Percentiles rank a stretch among this genome's conserved stretches.
Evolutionary conservation across 2,113 vertebrate genomes (phyloP).

Genomic region (Solenodon paradoxus): DNA sequence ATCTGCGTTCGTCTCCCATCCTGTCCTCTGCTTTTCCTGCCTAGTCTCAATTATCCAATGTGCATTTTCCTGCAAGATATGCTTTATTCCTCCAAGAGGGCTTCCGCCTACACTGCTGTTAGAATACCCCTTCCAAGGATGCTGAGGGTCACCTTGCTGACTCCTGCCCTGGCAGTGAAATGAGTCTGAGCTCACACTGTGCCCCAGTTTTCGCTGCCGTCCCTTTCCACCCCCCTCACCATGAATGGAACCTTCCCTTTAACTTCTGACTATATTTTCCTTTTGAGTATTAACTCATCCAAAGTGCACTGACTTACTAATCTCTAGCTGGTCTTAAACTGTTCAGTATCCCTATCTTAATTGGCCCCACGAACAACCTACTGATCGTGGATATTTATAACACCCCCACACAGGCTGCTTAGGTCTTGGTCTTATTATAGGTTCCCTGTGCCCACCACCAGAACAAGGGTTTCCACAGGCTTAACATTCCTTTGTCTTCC

Average conservation of each 20-base stretch:
- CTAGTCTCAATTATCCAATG: neutral
- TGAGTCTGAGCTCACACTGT: neutral
- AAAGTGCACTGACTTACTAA: neutral
- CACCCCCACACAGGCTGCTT: neutral
- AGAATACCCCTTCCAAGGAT: neutral
- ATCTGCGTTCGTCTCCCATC: neutral
- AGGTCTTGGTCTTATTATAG: neutral
- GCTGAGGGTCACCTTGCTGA: too few relatives aligned
- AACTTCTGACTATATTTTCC: neutral
- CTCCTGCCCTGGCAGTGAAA: neutral
- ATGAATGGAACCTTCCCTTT: neutral
- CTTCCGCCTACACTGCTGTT: neutral
- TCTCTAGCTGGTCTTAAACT: neutral
- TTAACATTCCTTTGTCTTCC: slow-evolving; percentile 16
- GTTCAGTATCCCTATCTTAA: neutral
- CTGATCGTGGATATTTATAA: neutral
- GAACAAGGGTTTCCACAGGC: neutral
- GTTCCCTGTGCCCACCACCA: neutral
- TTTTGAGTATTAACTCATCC: neutral
- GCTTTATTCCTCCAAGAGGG: neutral
- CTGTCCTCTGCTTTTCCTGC: neutral
- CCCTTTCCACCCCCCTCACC: neutral
- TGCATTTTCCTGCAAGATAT: neutral
- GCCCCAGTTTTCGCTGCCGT: neutral
- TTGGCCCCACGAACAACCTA: neutral